Evolutionary conservation across 2,113 vertebrate genomes (phyloP), one percentile per base, ranked within the genome.

Genomic region (Saguinus imperator): DNA sequence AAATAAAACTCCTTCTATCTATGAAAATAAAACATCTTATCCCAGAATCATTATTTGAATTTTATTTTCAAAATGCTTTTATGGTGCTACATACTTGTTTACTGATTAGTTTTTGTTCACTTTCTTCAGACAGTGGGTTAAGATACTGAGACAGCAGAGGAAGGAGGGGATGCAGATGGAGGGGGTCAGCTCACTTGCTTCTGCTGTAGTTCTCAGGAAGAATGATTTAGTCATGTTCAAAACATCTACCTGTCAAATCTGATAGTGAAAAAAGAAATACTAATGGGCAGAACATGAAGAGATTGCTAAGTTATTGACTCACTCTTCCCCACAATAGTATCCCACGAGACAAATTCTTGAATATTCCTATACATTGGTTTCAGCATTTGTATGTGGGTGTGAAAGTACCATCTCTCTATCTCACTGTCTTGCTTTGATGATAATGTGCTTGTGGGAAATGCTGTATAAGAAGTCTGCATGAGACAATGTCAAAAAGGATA

Each of bases 21-120:
- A 45, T 68, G 23, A 95, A 77, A 7, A 90, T 70, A 80, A 90
- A 90, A 75, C 61, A 13, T 64, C 29, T 52, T 66, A 11, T 48
- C 68, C 96, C 64, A 76, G 72, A 95, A 82, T 72, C 43, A 50
- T 77, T 45, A 52, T 58, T 21, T 92, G 12, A 94, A 79, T 94
- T 92, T 79, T 95, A 88, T 93, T 94, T 75, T 94, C 68, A 70
- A 57, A 81, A 92, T 82, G 10, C 7, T 86, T 82, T 66, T 9
- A 40, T 21, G 29, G 37, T 45, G 29, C 13, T 73, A 35, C 32
- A 17, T 27, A 48, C 84, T 64, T 40, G 27, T 79, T 88, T 96
- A 35, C 64, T 93, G 20, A 40, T 84, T 95, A 70, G 11, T 27
- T 95, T 14, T 64, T 83, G 83, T 73, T 66, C 21, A 29, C 14